A percentile compares a stretch with the other conserved stretches of the same genome.
Conservation (phyloP, 2,888 invertebrate genomes). For the Pyrrhosoma nymphula region DNA sequence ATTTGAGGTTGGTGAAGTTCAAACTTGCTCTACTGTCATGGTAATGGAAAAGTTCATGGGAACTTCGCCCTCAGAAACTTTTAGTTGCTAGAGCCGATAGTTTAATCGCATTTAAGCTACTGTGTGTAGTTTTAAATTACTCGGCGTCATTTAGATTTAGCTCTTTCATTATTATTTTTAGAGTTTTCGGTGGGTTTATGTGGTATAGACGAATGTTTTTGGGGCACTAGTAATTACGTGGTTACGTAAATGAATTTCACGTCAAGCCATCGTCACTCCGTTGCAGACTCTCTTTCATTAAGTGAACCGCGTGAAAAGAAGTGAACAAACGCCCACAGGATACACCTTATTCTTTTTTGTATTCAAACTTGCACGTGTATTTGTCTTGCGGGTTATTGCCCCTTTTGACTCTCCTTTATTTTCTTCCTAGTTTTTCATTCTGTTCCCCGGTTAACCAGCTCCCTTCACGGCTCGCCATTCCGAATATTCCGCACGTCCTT, state of each 20-base stretch:
- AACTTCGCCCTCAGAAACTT: no score
- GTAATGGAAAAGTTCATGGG: no score
- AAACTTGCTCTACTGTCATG: no score
- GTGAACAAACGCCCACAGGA: not conserved
- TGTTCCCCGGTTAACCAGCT: not conserved
- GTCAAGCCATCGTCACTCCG: not conserved
- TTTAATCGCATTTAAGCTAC: no score
- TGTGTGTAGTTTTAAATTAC: no score
- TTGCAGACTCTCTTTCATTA: not conserved
- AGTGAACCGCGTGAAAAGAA: not conserved
- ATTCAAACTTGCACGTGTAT: not conserved
- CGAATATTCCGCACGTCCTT: not conserved
- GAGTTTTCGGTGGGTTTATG: no score
- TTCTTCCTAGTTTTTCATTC: not conserved
- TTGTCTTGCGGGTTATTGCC: constrained; percentile 9
- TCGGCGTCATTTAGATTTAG: no score
- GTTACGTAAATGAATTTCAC: not conserved
- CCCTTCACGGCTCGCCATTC: not conserved
- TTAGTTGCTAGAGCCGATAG: no score
- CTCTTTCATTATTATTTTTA: no score
- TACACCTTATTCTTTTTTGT: not conserved
- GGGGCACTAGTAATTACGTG: not conserved
- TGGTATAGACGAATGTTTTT: not conserved
- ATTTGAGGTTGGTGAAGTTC: no score
- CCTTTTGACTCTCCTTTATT: not conserved